Base-by-base conservation (phyloP, 2,797 vertebrate genomes). In the Alectoris magna region DNA sequence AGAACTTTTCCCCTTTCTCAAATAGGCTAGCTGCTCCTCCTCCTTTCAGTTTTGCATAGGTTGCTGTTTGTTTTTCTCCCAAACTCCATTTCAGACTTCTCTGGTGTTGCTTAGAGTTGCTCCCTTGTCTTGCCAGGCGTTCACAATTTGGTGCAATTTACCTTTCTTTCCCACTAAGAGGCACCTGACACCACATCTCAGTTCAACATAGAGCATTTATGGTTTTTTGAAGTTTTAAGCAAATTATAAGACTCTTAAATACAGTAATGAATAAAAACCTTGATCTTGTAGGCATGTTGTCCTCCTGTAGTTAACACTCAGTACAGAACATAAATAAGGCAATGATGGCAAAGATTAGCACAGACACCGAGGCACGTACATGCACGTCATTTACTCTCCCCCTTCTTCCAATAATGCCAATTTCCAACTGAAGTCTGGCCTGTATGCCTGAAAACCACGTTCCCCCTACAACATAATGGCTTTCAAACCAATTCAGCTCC, bases 401-500 rank as follows among this genome's bases (percentile, higher is more conserved):
- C 3, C 23, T 81, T 69, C 24, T 15, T 63, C 71, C 10, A 2
- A 29, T 76, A 90, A 78, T 31, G 43, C 21, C 51, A 9, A 73
- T 76, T 88, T 87, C 31, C 48, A 88, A 51, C 14, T 0, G 0
- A 64, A 88, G 21, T 11, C 51, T 63, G 55, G 46, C 36, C 51
- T 34, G 31, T 14, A 67, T 79, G 23, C 23, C 63, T 36, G 58
- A 63, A 87, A 81, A 87, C 84, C 70, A 81, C 56, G 56, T 87
- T 60, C 64, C 51, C 60, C n/a, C 77, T 71, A 70, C 71, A 67
- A 70, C 17, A 51, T 59, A 93, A 90, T 10, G 69, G 55, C 43
- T 74, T 69, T 34, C 51, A 91, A 87, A 91, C 56, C 36, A 63
- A 63, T 87, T 78, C 86, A 73, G 60, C n/a, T 87, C 74, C 70